These are phyloP conservation scores for Carapus acus DNA, from an alignment of 2,797 vertebrate species.

Conservation along the genomic window DNA sequence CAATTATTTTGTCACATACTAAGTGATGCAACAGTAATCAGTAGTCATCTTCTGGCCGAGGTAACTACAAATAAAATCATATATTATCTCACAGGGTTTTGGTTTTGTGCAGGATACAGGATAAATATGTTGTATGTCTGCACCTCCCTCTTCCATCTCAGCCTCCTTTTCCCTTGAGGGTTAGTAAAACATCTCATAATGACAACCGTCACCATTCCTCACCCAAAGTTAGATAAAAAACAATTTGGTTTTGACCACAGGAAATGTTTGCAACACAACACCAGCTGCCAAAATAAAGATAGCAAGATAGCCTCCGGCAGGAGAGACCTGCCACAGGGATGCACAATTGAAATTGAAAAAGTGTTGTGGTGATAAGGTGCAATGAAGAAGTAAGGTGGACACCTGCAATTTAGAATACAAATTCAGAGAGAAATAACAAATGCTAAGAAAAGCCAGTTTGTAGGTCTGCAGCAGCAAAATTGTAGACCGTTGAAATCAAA, in stretches of 20 bases:
- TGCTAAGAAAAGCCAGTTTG: conserved; percentile 1
- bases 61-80: background rate
- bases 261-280: conserved; percentile 45
- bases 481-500: no score
- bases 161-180: conserved; percentile 50
- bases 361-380: conserved; percentile 1
- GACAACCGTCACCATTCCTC: conserved; percentile 55
- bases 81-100: background rate
- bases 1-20: no score
- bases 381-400: conserved; percentile 5
- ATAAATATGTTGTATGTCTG: conserved; percentile 30
- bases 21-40: background rate
- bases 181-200: conserved; percentile 59
- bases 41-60: background rate
- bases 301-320: conserved; percentile 41
- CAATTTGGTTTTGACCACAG: conserved; percentile 47
- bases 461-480: no score
- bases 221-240: conserved; percentile 46
- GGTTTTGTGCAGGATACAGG: conserved; percentile 21
- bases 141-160: conserved; percentile 46
- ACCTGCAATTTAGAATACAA: background rate
- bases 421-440: background rate
- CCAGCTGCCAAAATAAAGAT: conserved; percentile 42
- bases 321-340: conserved; percentile 37
- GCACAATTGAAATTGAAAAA: conserved; percentile 33